Base-by-base conservation (phyloP, 2,113 vertebrate genomes). In the Gadus chalcogrammus region DNA sequence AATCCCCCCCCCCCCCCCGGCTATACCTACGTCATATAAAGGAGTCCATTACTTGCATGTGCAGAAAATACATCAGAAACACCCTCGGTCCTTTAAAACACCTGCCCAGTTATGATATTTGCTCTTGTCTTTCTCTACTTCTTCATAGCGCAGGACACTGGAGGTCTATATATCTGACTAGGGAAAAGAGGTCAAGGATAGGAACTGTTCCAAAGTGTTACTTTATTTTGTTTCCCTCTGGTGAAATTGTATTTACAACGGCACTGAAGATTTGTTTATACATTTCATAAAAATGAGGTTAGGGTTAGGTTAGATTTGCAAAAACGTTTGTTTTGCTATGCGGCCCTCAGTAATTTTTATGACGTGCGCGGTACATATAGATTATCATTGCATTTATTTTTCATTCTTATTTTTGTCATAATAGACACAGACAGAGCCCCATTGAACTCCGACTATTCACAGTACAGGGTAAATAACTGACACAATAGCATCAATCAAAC, bases 181-280 rank as follows among this genome's bases (percentile, higher is more conserved):
- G 15, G 59, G 69, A 63, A 67, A 75, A 67, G 75, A 85, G 75
- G 84, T 85, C 79, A 83, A 60, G 68, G 68, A 64, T 78, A 73
- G 68, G 38, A 71, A 35, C 52, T 17, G 38, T 69, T 62, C 52
- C 48, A 17, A 48, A 15, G 63, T 56, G 76, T 80, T 72, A 64
- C 78, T 64, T 5, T 28, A 18, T 9, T 65, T 55, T 18, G 63
- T 63, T 38, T 68, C 69, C 22, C 4, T 65, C 35, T 61, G 61
- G 64, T 63, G 12, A 69, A 56, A 17, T 0, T 38, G 69, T 7
- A 69, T 72, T 56, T 28, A 61, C 38, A 3, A 68, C 76, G 78
- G 75, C 86, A 77, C 74, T 82, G 81, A 84, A 13, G 6, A 48
- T 9, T 9, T 48, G 42, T 48, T 48, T 0, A 48, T 48, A 48